Percentiles rank a stretch among this genome's conserved stretches.
phyloP scores from a whole-genome alignment of 2,113 vertebrate species.

The Antidorcas marsupialis region DNA sequence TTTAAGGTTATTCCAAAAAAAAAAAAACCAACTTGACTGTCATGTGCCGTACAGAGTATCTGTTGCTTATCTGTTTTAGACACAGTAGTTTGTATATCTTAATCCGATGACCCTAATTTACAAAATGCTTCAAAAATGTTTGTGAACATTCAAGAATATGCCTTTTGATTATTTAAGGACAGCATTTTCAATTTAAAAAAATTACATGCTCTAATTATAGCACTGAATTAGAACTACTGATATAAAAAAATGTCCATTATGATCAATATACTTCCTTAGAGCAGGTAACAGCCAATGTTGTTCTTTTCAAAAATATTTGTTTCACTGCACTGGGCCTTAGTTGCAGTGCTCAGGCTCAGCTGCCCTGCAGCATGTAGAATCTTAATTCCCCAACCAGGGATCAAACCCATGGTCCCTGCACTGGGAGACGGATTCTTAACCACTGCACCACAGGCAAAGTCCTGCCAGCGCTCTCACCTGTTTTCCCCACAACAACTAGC shows the following conservation, averaged over 20 bases:
- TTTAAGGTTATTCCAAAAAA: background rate
- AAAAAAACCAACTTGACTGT: background rate
- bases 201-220: background rate
- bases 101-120: background rate
- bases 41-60: background rate
- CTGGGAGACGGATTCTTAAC: background rate
- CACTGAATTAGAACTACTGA: background rate
- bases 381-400: background rate
- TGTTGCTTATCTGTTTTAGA: background rate
- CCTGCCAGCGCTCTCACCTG: background rate
- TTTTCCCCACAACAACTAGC: background rate
- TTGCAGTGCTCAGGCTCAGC: background rate
- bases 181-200: background rate
- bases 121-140: background rate
- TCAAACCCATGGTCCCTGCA: background rate
- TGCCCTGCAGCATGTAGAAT: background rate
- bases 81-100: background rate
- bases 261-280: background rate
- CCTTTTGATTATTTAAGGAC: background rate
- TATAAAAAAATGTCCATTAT: background rate
- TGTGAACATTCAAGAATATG: background rate
- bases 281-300: background rate
- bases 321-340: background rate
- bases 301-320: background rate
- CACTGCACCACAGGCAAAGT: background rate